These are phyloP conservation scores for Molossus molossus DNA, from an alignment of 2,797 vertebrate species.

Conservation along the genomic window DNA sequence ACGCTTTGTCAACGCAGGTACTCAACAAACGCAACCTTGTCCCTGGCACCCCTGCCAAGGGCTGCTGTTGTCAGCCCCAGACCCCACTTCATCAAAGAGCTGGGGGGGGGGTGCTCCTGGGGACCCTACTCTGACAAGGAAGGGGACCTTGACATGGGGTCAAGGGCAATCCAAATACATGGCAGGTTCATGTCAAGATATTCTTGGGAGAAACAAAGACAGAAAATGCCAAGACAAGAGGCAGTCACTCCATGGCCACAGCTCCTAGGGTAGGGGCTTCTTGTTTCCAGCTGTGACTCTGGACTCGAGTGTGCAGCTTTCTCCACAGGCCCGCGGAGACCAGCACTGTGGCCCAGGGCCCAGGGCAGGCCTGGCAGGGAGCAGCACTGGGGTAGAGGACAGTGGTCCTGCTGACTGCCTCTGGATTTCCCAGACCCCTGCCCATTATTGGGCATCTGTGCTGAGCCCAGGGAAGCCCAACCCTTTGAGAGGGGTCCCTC, in stretches of 20 bases:
- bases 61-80: too few species aligned
- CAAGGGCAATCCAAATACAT: neutral
- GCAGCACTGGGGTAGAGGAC: too few species aligned
- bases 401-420: too few species aligned
- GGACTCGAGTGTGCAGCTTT: neutral
- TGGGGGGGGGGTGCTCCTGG: accelerated
- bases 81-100: too few species aligned
- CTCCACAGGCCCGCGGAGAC: neutral
- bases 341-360: neutral
- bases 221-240: neutral
- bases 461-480: neutral
- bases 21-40: accelerated
- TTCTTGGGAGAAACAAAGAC: neutral
- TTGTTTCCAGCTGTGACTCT: neutral
- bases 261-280: neutral
- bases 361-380: neutral
- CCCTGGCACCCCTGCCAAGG: neutral
- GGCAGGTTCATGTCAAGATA: neutral
- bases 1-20: neutral
- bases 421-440: neutral
- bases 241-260: accelerated
- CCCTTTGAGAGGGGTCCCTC: neutral
- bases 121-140: neutral
- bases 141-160: neutral
- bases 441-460: neutral